phyloP scores from a whole-genome alignment of 2,888 invertebrate species.

The Apantesis nais region DNA sequence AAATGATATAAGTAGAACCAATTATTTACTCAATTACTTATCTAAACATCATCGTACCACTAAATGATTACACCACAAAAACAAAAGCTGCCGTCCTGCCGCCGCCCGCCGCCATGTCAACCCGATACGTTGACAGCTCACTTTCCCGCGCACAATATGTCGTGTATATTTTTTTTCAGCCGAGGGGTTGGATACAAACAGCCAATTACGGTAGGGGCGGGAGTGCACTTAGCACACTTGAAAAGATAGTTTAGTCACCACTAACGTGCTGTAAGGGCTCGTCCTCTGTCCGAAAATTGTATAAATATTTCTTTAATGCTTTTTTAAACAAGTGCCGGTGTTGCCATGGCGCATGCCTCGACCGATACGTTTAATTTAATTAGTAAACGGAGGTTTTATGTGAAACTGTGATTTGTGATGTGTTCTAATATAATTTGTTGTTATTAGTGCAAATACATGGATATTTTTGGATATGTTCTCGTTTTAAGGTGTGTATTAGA shows the following conservation, averaged over 20 bases:
- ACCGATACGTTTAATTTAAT: slow-evolving; percentile 77
- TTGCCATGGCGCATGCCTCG: slow-evolving; percentile 74
- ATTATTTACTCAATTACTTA: slow-evolving; percentile 55
- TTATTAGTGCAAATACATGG: slow-evolving; percentile 54
- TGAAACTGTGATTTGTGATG: slow-evolving; percentile 75
- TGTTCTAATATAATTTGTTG: slow-evolving; percentile 57
- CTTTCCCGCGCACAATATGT: slow-evolving; percentile 84
- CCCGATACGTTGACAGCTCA: slow-evolving; percentile 77
- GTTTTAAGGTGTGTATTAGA: slow-evolving; percentile 56
- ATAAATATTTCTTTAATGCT: slow-evolving; percentile 41
- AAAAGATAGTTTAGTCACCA: slow-evolving; percentile 80
- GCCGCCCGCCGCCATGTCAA: slow-evolving; percentile 59
- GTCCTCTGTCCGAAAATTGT: slow-evolving; percentile 58
- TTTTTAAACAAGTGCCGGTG: slow-evolving; percentile 50
- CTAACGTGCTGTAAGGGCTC: slow-evolving; percentile 70
- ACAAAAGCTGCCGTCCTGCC: slow-evolving; percentile 62
- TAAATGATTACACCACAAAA: slow-evolving; percentile 79
- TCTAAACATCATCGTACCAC: slow-evolving; percentile 72
- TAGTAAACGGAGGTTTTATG: slow-evolving; percentile 71
- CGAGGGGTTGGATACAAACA: slow-evolving; percentile 84
- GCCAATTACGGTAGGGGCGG: slow-evolving; percentile 82
- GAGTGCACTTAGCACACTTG: slow-evolving; percentile 75
- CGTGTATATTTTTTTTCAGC: slow-evolving; percentile 76
- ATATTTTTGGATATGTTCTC: slow-evolving; percentile 52
- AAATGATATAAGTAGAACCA: slow-evolving; percentile 26